Evolutionary conservation across 2,888 invertebrate genomes (phyloP), one percentile per base, ranked within the genome.

Genomic region (Neocrepidodera transversa): DNA sequence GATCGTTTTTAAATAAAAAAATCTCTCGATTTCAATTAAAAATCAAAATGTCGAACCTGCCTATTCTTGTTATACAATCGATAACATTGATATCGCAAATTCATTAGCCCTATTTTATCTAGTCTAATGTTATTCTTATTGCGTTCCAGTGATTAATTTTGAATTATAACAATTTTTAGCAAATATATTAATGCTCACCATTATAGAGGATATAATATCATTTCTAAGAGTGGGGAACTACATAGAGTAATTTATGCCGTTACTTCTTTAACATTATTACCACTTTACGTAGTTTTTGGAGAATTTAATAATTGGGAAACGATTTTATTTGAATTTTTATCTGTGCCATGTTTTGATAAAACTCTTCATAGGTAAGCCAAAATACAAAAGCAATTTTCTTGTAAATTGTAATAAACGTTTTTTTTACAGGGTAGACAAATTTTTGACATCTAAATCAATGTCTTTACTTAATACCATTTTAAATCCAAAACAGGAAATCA

Each of bases 301-400:
- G 95, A 95, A 26, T 92, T 96, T 91, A 93, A 93, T 1, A 89
- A 91, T 0, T 95, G 93, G 93, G 81, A 87, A 8, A 89, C 89
- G 63, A 94, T 95, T 92, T 95, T 90, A 1, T 80, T 83, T 5
- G 83, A 87, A 35, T 84, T 95, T 45, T 86, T 94, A 86, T 80
- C 83, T 67, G 82, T 95, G 23, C 89, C 91, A 0, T 79, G 85
- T 1, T 94, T 94, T 77, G 84, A 86, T 36, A 82, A 86, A 45
- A 87, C 92, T 10, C 87, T 95, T 65, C 79, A 87, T 63, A 92
- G 94, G 59, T 59, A 59, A n/a, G 32, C 2, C 1, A 32, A 4
- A 13, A 32, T 11, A 32, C 10, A 32, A 32, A 11, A 4, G 3
- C n/a, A 2, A 6, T 4, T 4, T 6, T 6, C 17, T 20, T 35